Evolutionary conservation across 2,113 vertebrate species (phyloP).

Genomic region (Sterna hirundo): DNA sequence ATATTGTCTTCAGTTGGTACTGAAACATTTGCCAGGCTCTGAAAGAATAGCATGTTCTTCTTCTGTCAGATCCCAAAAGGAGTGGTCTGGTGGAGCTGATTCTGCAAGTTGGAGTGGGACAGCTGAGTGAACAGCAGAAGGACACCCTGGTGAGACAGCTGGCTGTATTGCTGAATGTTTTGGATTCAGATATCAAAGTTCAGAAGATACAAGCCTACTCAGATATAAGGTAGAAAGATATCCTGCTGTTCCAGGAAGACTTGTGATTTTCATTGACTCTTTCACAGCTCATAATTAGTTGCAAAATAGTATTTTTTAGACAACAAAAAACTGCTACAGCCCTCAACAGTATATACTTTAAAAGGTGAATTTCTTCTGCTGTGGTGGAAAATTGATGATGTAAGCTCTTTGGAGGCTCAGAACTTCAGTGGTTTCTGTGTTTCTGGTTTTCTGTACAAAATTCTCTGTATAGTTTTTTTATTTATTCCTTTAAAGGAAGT

Average conservation of each 20-base stretch:
- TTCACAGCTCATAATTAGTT: not conserved
- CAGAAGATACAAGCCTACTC: slow-evolving; percentile 85
- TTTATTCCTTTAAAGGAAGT: not conserved
- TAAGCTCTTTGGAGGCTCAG: not conserved
- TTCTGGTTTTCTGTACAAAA: no score
- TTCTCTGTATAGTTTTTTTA: not conserved
- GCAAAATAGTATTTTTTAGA: not conserved
- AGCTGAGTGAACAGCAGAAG: slow-evolving; percentile 81
- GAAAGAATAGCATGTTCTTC: not conserved
- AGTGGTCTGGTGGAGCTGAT: slow-evolving; percentile 88
- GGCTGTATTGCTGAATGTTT: slow-evolving; percentile 84
- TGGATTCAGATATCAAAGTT: slow-evolving; percentile 82
- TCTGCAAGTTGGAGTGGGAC: slow-evolving; percentile 83
- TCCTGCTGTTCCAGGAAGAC: not conserved
- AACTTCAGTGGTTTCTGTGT: not conserved
- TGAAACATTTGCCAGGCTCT: not conserved
- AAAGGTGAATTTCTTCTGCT: not conserved
- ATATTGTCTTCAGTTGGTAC: not conserved
- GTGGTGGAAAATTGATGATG: not conserved
- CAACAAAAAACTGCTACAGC: not conserved
- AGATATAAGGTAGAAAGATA: slow-evolving; percentile 82
- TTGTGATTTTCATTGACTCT: not conserved
- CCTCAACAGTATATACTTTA: not conserved
- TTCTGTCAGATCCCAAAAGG: slow-evolving; percentile 70
- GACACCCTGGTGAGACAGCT: slow-evolving; percentile 85